Conservation (phyloP, 2,888 invertebrate genomes). For the Homarus gammarus region DNA sequence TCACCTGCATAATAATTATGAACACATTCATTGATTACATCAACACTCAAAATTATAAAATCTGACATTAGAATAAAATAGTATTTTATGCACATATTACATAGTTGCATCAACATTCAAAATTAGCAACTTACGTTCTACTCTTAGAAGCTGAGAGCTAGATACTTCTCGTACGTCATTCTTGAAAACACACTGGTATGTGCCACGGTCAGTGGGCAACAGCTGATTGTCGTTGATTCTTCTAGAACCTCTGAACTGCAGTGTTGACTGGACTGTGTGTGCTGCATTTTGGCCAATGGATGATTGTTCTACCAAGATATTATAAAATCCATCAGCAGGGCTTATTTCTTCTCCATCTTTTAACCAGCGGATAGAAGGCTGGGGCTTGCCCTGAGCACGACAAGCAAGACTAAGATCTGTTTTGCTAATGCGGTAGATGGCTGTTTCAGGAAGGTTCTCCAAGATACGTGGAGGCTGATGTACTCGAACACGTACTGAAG, state of each 20-base stretch:
- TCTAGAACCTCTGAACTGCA: conserved; percentile 77
- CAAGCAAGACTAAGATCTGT: conserved; percentile 83
- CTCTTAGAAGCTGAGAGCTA: conserved; percentile 92
- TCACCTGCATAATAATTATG: neutral
- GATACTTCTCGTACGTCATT: conserved; percentile 93
- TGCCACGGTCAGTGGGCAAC: conserved; percentile 88
- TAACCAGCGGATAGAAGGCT: conserved; percentile 90
- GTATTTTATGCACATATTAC: too few relatives aligned
- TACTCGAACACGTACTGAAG: conserved; percentile 90
- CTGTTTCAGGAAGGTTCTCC: conserved; percentile 84
- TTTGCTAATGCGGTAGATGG: conserved; percentile 64
- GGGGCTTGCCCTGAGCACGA: conserved; percentile 92
- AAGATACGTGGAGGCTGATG: conserved; percentile 93
- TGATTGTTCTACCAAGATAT: conserved; percentile 88
- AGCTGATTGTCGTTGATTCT: conserved; percentile 77
- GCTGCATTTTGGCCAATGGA: conserved; percentile 87
- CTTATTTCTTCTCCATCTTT: conserved; percentile 88
- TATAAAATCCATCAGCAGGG: conserved; percentile 86
- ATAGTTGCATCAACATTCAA: neutral
- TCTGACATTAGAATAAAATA: too few relatives aligned
- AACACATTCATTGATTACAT: neutral
- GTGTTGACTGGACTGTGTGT: conserved; percentile 85
- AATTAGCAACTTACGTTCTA: conserved; percentile 87
- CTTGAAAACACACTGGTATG: conserved; percentile 92
- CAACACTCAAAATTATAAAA: too few relatives aligned